Evolutionary conservation across 64 coral and sea anemone genomes (phyloP).

Genomic region (Pocillopora damicornis): DNA sequence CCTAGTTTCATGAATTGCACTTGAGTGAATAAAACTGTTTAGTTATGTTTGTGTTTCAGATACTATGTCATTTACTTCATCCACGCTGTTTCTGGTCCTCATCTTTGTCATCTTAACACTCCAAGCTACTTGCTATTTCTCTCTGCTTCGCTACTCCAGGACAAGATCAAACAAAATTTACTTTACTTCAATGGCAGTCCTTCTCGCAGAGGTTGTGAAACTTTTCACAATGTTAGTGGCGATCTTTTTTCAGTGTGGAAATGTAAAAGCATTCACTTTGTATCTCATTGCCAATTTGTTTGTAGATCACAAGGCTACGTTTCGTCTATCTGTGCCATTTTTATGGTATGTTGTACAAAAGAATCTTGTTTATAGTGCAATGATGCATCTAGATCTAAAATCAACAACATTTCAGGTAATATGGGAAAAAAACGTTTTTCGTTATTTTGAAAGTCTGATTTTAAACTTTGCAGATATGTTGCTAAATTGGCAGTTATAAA

Average conservation of each 20-base stretch:
- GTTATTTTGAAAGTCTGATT: too few species aligned
- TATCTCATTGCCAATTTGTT: constrained; percentile 48
- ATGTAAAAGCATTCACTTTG: constrained; percentile 9
- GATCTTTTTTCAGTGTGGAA: constrained; percentile 48
- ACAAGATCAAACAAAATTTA: constrained; percentile 59
- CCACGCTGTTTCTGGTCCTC: constrained; percentile 4
- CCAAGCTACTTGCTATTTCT: constrained; percentile 58
- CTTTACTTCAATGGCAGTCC: constrained; percentile 57
- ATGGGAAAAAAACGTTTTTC: too few species aligned
- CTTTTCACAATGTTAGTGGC: constrained; percentile 37
- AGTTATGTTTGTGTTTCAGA: background rate
- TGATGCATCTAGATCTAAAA: constrained; percentile 53
- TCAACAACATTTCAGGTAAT: constrained; percentile 69
- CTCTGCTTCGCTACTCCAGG: constrained; percentile 57
- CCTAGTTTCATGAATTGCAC: too few species aligned
- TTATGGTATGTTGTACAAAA: constrained; percentile 62
- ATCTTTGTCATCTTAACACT: constrained; percentile 34
- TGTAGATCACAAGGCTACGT: constrained; percentile 23
- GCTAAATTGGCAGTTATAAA: too few species aligned
- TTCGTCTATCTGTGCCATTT: constrained; percentile 43
- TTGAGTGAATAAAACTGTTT: too few species aligned
- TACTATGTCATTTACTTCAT: background rate
- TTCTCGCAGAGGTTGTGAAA: constrained; percentile 44
- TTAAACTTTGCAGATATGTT: too few species aligned
- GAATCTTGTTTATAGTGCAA: constrained; percentile 66